Conservation (phyloP, 2,113 vertebrate genomes). For the Aviceda subcristata region DNA sequence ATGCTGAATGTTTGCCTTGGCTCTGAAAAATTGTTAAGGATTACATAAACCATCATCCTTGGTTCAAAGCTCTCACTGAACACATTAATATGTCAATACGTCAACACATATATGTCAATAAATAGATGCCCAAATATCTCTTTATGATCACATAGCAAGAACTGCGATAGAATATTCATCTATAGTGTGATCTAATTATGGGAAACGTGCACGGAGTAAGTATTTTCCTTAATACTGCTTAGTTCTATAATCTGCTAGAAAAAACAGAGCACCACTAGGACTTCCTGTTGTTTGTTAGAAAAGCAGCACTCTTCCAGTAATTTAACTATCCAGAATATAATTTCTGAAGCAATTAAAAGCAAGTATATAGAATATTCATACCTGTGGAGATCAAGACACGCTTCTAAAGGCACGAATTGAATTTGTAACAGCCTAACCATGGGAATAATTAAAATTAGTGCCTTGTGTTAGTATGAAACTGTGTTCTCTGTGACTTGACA, state of each 20-base stretch:
- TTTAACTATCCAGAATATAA: not conserved
- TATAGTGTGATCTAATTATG: not conserved
- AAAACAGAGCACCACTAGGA: not conserved
- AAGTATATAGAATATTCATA: not conserved
- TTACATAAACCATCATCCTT: not conserved
- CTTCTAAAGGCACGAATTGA: not conserved
- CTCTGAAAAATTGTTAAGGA: not conserved
- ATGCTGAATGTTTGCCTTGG: not conserved
- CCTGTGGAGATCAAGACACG: not conserved
- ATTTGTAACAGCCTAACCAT: not conserved
- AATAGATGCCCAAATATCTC: not conserved
- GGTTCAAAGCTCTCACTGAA: not conserved
- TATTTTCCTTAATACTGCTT: not conserved
- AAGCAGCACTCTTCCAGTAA: not conserved
- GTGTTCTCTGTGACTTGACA: not conserved
- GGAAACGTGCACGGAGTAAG: not conserved
- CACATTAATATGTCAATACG: not conserved
- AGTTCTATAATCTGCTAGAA: not conserved
- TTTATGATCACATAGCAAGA: not conserved
- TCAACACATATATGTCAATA: not conserved
- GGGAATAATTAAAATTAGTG: not conserved
- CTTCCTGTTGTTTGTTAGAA: not conserved
- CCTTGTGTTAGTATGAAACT: not conserved
- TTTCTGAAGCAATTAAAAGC: not conserved
- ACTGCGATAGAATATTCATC: not conserved